Base-by-base conservation (phyloP, 2,113 vertebrate species). In the Elachura formosa region DNA sequence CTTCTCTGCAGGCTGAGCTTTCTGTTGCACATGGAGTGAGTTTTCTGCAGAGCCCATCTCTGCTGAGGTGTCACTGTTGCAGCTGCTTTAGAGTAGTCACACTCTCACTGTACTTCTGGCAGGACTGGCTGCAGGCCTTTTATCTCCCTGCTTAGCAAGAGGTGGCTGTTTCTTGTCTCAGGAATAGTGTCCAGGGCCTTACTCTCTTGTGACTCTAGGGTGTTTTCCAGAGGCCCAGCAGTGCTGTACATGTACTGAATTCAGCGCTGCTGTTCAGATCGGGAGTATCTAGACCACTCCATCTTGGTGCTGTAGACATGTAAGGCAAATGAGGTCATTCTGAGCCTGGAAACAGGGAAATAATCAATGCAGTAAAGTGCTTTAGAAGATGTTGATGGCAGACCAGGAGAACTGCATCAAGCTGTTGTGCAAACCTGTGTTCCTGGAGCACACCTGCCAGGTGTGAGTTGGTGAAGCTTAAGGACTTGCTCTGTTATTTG, bases 371-470 rank as follows among this genome's bases (percentile, higher is more conserved):
- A 67, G 2, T 59, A 8, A 36, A 29, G 29, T 33, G 38, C 67
- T 83, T 67, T 43, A 31, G 55, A 80, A 69, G 24, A 9, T 11
- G 43, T 31, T 5, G 52, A 4, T 87, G 31, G 48, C 73, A 18
- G 12, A 29, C 5, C 1, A 45, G 67, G 45, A 67, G 66, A 84
- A 4, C 15, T 10, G 5, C 29, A 4, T 3, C 0, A 23, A 14
- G 9, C 54, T 80, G 61, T 34, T 72, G 18, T 14, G 67, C 22
- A 73, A 52, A 73, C 8, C 23, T 71, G 11, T 12, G 55, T 28
- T 64, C 5, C 13, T 16, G 16, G 38, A 83, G 46, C 75, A 18
- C 63, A 51, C 21, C 51, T 51, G n/a, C 0, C 4, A 90, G 52
- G 33, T 29, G 15, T 80, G 38, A 90, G 84, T 75, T 87, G 45